These are phyloP conservation scores for Eueremaeus valkanovi DNA, from an alignment of 2,888 invertebrate species.

Conservation along the genomic window DNA sequence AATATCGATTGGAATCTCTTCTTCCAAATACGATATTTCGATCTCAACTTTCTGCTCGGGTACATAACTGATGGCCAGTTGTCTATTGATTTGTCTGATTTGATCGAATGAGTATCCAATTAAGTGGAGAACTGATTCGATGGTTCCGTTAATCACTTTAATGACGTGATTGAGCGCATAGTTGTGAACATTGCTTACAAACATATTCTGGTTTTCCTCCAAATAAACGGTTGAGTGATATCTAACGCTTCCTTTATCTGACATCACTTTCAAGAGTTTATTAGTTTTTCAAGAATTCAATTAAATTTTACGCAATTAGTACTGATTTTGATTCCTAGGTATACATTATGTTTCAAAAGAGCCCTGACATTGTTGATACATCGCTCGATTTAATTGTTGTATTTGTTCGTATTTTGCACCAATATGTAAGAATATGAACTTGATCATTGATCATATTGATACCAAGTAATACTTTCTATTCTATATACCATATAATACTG, in stretches of 20 bases:
- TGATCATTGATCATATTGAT: too few relatives aligned
- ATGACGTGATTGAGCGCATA: background rate
- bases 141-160: slow-evolving; percentile 5
- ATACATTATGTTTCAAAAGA: too few relatives aligned
- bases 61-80: background rate
- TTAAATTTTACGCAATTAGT: too few relatives aligned
- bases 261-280: too few relatives aligned
- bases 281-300: too few relatives aligned
- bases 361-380: too few relatives aligned
- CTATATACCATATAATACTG: too few relatives aligned
- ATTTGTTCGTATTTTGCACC: too few relatives aligned
- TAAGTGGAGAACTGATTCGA: slow-evolving; percentile 5
- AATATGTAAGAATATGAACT: too few relatives aligned
- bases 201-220: background rate
- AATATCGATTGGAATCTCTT: background rate
- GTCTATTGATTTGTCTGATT: background rate
- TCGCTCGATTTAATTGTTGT: too few relatives aligned
- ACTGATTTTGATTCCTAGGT: too few relatives aligned
- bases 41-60: background rate
- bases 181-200: background rate
- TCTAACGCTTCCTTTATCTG: background rate
- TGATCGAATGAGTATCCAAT: slow-evolving; percentile 7
- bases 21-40: background rate
- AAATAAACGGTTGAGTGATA: slow-evolving; percentile 5
- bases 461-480: too few relatives aligned